Conservation (phyloP, 2,113 vertebrate species). For the Plecotus auritus region DNA sequence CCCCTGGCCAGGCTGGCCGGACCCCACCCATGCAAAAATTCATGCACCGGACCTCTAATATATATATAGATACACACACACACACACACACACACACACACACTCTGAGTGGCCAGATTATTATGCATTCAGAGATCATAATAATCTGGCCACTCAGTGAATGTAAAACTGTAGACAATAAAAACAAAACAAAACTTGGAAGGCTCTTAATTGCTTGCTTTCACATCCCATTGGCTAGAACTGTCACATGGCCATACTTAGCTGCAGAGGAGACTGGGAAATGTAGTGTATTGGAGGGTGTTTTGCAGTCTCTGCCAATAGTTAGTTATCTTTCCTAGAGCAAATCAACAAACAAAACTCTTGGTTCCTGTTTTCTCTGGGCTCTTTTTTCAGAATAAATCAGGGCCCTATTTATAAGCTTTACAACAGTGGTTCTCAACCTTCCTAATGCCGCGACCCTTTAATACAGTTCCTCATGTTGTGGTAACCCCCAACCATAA, state of each 20-base stretch:
- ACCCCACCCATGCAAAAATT: too few species aligned
- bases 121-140: too few species aligned
- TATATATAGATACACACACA: too few species aligned
- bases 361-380: background rate
- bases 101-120: too few species aligned
- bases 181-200: background rate
- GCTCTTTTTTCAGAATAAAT: background rate
- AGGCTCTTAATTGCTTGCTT: background rate
- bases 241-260: background rate
- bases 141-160: too few species aligned
- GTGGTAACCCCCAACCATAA: too few species aligned
- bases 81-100: too few species aligned
- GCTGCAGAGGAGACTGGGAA: background rate
- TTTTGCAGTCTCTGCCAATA: background rate
- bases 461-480: too few species aligned
- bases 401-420: background rate
- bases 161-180: too few species aligned
- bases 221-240: background rate
- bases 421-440: background rate
- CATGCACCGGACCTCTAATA: too few species aligned
- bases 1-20: too few species aligned
- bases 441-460: too few species aligned
- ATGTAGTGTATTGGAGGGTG: background rate
- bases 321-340: background rate
- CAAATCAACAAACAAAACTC: background rate